Evolutionary conservation across 2,797 vertebrate species (phyloP).

Genomic region (Halcyon chelicuti): DNA sequence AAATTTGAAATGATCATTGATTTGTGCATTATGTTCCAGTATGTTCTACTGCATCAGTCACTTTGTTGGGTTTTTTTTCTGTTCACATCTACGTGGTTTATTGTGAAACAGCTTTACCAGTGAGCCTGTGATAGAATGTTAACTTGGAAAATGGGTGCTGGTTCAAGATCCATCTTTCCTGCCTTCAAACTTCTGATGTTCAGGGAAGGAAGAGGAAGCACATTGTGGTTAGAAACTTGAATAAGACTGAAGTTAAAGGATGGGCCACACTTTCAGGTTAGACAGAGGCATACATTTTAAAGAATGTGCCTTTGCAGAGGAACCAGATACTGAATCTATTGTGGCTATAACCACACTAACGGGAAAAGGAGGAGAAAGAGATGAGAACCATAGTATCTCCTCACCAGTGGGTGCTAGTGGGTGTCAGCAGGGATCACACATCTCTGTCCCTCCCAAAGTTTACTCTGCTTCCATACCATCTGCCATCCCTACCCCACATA

Average conservation of each 20-base stretch:
- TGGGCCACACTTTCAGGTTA: background rate
- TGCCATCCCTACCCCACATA: background rate
- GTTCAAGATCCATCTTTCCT: background rate
- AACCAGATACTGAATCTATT: background rate
- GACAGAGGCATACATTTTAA: background rate
- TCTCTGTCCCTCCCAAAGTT: background rate
- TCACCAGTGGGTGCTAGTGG: background rate
- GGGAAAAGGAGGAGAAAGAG: background rate
- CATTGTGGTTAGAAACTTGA: background rate
- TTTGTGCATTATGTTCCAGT: constrained; percentile 34
- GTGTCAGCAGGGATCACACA: background rate
- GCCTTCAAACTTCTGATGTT: background rate
- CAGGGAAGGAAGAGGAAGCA: background rate
- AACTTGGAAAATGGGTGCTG: background rate
- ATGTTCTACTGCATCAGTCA: background rate
- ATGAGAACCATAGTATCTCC: background rate
- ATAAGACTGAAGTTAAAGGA: background rate
- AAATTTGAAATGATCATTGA: constrained; percentile 37
- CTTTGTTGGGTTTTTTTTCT: constrained; percentile 30
- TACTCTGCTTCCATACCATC: background rate
- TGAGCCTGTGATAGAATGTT: constrained; percentile 25
- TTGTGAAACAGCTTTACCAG: constrained; percentile 7
- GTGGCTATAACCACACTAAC: background rate
- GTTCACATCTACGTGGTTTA: background rate
- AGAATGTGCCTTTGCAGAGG: background rate